Evolutionary conservation across 2,797 vertebrate species (phyloP).

Genomic region (Anguilla anguilla): DNA sequence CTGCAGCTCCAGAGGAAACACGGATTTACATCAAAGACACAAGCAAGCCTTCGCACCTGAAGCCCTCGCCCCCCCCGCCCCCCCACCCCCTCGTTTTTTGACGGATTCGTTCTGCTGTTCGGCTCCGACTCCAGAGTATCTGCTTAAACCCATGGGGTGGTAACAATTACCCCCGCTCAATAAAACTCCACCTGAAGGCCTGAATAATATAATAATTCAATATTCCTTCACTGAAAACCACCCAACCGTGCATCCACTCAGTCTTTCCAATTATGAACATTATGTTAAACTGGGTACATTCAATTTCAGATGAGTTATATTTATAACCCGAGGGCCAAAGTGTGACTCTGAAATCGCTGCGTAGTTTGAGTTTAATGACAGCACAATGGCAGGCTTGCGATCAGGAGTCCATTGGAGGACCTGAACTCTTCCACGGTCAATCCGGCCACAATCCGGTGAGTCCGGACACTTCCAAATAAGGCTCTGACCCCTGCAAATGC

Average conservation of each 20-base stretch:
- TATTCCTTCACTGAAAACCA: neutral
- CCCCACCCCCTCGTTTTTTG: neutral
- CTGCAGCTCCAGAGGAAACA: neutral
- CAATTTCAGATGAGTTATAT: neutral
- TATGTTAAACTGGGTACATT: neutral
- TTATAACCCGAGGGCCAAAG: neutral
- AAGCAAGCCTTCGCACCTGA: neutral
- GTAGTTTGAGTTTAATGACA: slow-evolving; percentile 30
- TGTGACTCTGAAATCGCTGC: neutral
- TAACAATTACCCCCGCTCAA: slow-evolving; percentile 6
- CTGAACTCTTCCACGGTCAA: neutral
- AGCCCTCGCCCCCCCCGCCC: no score
- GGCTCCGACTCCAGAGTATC: neutral
- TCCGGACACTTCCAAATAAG: neutral
- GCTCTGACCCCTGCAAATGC: neutral
- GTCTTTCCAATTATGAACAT: neutral
- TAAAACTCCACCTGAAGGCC: neutral
- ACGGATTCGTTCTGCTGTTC: neutral
- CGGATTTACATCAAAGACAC: neutral
- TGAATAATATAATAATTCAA: slow-evolving; percentile 15
- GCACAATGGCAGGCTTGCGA: slow-evolving; percentile 12
- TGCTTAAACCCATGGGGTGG: neutral
- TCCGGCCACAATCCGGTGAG: neutral
- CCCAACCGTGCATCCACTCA: neutral
- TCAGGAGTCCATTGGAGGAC: neutral